Evolutionary conservation across 92 coral and sea anemone species (phyloP).

Genomic region (Bergia puertoricense): DNA sequence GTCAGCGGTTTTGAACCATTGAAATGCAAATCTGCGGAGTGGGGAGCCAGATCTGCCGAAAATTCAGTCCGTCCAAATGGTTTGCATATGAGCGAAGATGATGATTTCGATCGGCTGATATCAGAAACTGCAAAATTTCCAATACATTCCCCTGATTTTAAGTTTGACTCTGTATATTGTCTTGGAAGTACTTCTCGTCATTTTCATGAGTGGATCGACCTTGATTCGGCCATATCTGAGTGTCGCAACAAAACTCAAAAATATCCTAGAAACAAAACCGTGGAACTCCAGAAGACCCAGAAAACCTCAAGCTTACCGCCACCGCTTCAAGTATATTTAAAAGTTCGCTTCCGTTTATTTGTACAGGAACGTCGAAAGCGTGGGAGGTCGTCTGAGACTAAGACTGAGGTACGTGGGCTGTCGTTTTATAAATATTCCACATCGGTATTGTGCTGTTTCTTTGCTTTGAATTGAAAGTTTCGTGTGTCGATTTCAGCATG

Average conservation of each 20-base stretch:
- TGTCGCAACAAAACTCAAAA: conserved; percentile 3
- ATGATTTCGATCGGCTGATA: not conserved
- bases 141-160: not conserved
- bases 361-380: not conserved
- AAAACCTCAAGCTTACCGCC: not conserved
- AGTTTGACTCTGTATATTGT: conserved; percentile 2
- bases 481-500: too few relatives aligned
- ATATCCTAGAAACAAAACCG: not conserved
- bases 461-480: too few relatives aligned
- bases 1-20: too few relatives aligned
- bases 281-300: conserved; percentile 4
- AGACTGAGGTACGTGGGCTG: not conserved
- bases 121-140: not conserved
- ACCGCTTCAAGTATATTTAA: not conserved
- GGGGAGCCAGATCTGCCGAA: not conserved
- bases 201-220: not conserved
- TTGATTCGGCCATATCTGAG: conserved; percentile 1
- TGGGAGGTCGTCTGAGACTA: not conserved
- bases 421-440: not conserved
- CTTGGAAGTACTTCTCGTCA: conserved; percentile 1
- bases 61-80: not conserved
- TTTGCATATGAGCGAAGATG: not conserved
- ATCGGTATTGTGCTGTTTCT: too few relatives aligned
- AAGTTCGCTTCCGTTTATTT: not conserved
- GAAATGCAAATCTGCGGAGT: not conserved